Evolutionary conservation across 1,140 invertebrate genomes (phyloP).

Genomic region (Saccostrea echinata): DNA sequence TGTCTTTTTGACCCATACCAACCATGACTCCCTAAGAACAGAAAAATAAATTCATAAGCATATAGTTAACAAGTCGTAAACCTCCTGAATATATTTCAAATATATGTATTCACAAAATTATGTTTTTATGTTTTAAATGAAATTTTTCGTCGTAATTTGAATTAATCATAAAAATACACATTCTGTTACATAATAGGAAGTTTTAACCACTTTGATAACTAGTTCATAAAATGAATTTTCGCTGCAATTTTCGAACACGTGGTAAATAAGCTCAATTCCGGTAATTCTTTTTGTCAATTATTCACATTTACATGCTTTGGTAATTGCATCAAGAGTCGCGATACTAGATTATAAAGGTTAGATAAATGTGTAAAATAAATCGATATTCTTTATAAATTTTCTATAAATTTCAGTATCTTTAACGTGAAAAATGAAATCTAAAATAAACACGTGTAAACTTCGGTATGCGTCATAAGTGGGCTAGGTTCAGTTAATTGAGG

Average conservation of each 20-base stretch:
- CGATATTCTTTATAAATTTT: neutral
- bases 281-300: neutral
- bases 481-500: slow-evolving; percentile 15
- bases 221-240: too few species aligned
- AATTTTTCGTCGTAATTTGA: too few species aligned
- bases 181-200: too few species aligned
- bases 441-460: neutral
- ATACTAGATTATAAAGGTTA: neutral
- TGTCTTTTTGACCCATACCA: slow-evolving; percentile 99
- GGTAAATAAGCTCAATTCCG: too few species aligned
- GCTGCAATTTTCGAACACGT: too few species aligned
- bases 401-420: neutral
- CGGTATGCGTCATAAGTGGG: neutral
- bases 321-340: neutral
- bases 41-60: neutral
- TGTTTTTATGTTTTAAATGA: too few species aligned
- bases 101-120: too few species aligned
- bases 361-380: neutral
- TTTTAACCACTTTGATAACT: too few species aligned
- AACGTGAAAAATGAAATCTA: neutral
- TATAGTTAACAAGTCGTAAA: neutral
- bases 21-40: slow-evolving; percentile 91
- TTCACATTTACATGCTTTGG: neutral
- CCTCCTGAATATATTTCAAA: neutral
- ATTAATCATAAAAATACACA: too few species aligned